Evolutionary conservation across 2,113 vertebrate species (phyloP), one percentile per base, ranked within the genome.

Genomic region (Neolamprologus toae): DNA sequence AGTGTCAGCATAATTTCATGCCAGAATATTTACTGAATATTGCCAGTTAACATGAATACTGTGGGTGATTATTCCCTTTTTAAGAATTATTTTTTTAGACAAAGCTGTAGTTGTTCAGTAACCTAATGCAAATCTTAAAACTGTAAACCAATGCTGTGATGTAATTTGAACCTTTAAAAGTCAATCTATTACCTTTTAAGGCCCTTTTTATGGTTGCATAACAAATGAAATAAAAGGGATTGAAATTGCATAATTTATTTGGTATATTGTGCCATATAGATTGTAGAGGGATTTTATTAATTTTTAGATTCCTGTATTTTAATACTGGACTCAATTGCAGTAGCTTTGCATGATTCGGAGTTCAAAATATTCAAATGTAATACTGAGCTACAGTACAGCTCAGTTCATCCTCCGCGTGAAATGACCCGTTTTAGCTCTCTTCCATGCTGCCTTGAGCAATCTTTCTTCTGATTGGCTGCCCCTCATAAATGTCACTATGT

Each of bases 341-440:
- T 76, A 28, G 68, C 40, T 76, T 76, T 47, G 68, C 40, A 11
- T 76, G 14, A 28, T 11, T 47, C 68, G 5, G 68, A 76, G 23
- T 76, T 26, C 14, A 73, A 47, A 73, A 28, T 3, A 66, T 37
- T 66, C 19, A 66, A 47, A 17, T 76, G 68, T 76, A 76, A 76
- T 76, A 76, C 23, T 47, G 71, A 76, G 71, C 42, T 26, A 47
- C 14, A 7, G 23, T 19, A 16, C 71, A 5, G 40, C 9, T 14
- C 9, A 31, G 42, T 49, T 78, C 10, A 78, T 51, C 17, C 45
- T n/a, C 16, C 3, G 17, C 26, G 1, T 51, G 45, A 1, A 49
- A 78, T 49, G 45, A 78, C 16, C 73, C 0, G 0, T 78, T 78
- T 78, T 51, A 78, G 0, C 3, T 11, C 42, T 8, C 42, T 78